phyloP scores from a whole-genome alignment of 2,888 invertebrate species.

The Epirrhoe alternata region DNA sequence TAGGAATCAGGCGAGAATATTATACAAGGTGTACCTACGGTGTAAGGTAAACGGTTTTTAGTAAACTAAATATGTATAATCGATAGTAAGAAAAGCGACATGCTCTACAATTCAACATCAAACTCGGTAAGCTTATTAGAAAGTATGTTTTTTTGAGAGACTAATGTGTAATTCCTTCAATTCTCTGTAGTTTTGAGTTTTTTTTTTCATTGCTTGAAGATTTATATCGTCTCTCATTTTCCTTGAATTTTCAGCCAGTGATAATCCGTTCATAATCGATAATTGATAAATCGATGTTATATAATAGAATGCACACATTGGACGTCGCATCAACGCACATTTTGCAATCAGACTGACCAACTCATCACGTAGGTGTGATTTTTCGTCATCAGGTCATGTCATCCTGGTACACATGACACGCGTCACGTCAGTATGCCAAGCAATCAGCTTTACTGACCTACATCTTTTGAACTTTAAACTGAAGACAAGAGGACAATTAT shows the following conservation, averaged over 20 bases:
- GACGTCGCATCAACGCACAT: constrained; percentile 30
- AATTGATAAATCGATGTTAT: constrained; percentile 26
- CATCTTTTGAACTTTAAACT: constrained; percentile 7
- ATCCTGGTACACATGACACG: constrained; percentile 37
- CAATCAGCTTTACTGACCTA: constrained; percentile 31
- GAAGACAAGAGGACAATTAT: neutral
- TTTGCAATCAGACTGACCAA: constrained; percentile 33
- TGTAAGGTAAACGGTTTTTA: too few relatives aligned
- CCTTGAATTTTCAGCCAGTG: neutral
- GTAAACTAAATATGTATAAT: too few relatives aligned
- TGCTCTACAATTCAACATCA: neutral
- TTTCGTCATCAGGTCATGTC: constrained; percentile 36
- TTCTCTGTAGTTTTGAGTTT: neutral
- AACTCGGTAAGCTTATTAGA: neutral
- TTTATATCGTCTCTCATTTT: neutral
- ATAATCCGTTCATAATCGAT: constrained; percentile 1
- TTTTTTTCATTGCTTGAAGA: too few relatives aligned
- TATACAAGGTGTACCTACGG: too few relatives aligned
- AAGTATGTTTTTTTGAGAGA: neutral
- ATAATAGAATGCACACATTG: constrained; percentile 22
- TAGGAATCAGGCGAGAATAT: too few relatives aligned
- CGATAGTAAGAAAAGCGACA: neutral
- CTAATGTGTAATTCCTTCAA: neutral
- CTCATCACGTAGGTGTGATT: constrained; percentile 38
- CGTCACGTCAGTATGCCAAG: constrained; percentile 46